A percentile compares a stretch with the other conserved stretches of the same genome.
Conservation (phyloP, 2,797 vertebrate species). For the Phalloptychus januarius region DNA sequence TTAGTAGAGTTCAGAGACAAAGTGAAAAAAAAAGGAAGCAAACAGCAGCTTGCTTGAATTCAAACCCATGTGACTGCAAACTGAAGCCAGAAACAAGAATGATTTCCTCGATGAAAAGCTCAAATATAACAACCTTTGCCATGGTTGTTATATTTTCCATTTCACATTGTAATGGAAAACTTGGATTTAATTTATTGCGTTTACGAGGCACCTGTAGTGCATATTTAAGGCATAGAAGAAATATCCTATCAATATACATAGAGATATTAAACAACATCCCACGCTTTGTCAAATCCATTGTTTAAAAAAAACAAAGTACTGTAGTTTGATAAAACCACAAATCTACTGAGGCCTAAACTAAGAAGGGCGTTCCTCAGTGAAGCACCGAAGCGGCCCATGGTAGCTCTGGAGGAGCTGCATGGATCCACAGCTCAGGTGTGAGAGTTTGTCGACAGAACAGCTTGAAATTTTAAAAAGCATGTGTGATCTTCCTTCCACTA, state of each 20-base stretch:
- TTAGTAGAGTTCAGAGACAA: constrained; percentile 46
- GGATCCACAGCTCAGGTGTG: background rate
- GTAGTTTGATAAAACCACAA: background rate
- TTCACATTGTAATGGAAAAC: background rate
- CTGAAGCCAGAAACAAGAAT: constrained; percentile 13
- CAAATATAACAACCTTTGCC: background rate
- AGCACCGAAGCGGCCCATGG: background rate
- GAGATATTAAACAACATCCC: background rate
- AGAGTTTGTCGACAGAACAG: background rate
- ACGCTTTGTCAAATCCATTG: background rate
- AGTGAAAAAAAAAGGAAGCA: constrained; percentile 16
- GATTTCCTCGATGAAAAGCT: background rate
- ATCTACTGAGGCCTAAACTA: background rate
- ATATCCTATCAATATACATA: background rate
- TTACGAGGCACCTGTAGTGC: background rate
- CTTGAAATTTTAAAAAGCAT: background rate
- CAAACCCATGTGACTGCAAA: background rate
- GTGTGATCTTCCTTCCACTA: background rate
- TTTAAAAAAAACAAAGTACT: background rate
- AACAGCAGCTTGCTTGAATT: constrained; percentile 11
- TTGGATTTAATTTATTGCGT: background rate
- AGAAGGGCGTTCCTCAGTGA: background rate
- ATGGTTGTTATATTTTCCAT: no score
- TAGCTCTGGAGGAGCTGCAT: background rate
- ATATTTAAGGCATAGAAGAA: background rate